Conservation (phyloP, 2,888 invertebrate genomes). For the Xylophagus ater region DNA sequence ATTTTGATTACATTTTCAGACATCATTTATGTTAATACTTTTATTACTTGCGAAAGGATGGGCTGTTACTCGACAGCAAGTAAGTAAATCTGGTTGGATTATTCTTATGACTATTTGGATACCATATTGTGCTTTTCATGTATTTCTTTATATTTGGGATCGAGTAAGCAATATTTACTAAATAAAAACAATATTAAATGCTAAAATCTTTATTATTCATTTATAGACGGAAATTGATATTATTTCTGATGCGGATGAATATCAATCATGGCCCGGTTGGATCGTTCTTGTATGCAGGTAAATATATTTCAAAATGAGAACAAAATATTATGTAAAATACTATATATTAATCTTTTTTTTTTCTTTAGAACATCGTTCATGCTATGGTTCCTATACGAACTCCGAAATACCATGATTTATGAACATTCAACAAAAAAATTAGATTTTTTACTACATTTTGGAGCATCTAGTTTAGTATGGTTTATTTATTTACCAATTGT, state of each 20-base stretch:
- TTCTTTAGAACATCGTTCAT: conserved; percentile 57
- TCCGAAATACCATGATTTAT: conserved; percentile 64
- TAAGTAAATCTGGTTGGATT: conserved; percentile 66
- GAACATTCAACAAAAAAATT: conserved; percentile 74
- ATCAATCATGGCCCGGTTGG: conserved; percentile 97
- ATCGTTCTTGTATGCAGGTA: conserved; percentile 68
- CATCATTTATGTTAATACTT: conserved; percentile 85
- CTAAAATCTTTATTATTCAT: conserved; percentile 12
- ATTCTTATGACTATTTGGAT: conserved; percentile 62
- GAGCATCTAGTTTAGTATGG: conserved; percentile 96
- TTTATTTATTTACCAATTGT: conserved; percentile 93
- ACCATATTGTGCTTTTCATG: conserved; percentile 81
- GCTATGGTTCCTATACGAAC: conserved; percentile 73
- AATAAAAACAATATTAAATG: conserved; percentile 1
- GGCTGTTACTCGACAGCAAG: conserved; percentile 85
- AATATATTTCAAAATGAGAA: conserved; percentile 4
- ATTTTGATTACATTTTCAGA: conserved; percentile 45
- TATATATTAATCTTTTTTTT: neutral
- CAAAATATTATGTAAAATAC: conserved; percentile 1
- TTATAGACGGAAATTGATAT: conserved; percentile 89
- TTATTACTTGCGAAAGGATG: conserved; percentile 91
- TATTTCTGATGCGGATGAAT: conserved; percentile 92
- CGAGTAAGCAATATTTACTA: conserved; percentile 57
- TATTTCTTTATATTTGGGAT: conserved; percentile 91
- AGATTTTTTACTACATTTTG: conserved; percentile 90